Percentiles rank a stretch among this genome's conserved stretches.
Evolutionary conservation across 2,888 invertebrate genomes (phyloP).

Genomic region (Pediacus dermestoides): DNA sequence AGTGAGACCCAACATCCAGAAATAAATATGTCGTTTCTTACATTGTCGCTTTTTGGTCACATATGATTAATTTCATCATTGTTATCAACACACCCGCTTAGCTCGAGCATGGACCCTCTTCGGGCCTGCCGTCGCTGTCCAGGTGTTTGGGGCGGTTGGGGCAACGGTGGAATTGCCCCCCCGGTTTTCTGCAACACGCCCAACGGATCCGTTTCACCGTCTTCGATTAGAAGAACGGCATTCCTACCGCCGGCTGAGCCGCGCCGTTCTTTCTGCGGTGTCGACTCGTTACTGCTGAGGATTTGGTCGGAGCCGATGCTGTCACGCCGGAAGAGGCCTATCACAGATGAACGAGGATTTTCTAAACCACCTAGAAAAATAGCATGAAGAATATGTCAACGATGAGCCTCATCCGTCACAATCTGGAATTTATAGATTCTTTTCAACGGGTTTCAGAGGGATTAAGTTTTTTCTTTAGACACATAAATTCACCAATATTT

Average conservation of each 20-base stretch:
- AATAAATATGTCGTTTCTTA: constrained; percentile 25
- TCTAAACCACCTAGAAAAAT: constrained; percentile 70
- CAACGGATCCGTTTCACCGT: constrained; percentile 48
- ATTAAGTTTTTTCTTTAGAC: no score
- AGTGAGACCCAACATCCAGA: constrained; percentile 18
- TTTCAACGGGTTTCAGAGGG: no score
- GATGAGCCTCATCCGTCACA: no score
- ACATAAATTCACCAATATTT: no score
- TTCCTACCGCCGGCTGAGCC: constrained; percentile 31
- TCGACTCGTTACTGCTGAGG: constrained; percentile 50
- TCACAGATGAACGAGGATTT: constrained; percentile 85
- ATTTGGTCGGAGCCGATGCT: constrained; percentile 70
- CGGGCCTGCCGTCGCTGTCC: constrained; percentile 64
- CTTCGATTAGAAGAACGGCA: constrained; percentile 58
- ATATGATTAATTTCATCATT: constrained; percentile 30
- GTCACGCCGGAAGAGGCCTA: constrained; percentile 83
- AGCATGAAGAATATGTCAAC: neutral
- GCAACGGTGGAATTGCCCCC: constrained; percentile 42
- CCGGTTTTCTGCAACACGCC: constrained; percentile 38
- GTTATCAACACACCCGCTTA: constrained; percentile 64
- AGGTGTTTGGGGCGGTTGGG: constrained; percentile 60
- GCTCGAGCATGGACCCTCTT: constrained; percentile 78
- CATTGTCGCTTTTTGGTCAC: constrained; percentile 28
- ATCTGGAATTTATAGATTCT: no score
- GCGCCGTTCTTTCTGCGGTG: constrained; percentile 46